Evolutionary conservation across 1,140 invertebrate species (phyloP).

Genomic region (Ladona fulva): DNA sequence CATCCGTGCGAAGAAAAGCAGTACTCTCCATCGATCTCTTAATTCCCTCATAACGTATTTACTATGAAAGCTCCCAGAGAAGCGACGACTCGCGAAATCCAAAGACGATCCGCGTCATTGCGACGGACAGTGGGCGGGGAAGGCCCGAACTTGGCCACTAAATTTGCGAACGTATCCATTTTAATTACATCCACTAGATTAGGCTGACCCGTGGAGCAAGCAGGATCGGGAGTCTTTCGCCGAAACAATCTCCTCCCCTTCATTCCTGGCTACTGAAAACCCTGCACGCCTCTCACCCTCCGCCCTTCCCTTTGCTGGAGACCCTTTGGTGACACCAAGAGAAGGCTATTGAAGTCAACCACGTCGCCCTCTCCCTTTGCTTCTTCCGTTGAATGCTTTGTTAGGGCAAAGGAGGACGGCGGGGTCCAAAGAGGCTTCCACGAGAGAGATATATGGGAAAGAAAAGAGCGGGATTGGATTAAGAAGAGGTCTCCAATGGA

Average conservation of each 20-base stretch:
- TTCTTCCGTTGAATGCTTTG: background rate
- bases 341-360: conserved; percentile 1
- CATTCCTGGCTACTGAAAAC: background rate
- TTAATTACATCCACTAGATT: background rate
- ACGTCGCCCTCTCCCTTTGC: background rate
- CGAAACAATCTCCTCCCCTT: background rate
- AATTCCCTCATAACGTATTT: no score
- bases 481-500: background rate
- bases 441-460: background rate
- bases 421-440: background rate
- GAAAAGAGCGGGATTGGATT: background rate
- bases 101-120: no score
- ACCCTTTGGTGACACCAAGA: background rate
- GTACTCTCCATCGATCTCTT: no score
- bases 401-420: background rate
- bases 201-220: background rate
- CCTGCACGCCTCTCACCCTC: no score
- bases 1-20: no score
- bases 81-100: no score
- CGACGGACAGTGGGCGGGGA: no score
- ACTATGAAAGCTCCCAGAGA: no score
- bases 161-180: background rate
- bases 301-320: background rate
- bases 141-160: no score
- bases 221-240: background rate